Evolutionary conservation across 2,797 vertebrate genomes (phyloP), one percentile per base, ranked within the genome.

Genomic region (Helostoma temminkii): DNA sequence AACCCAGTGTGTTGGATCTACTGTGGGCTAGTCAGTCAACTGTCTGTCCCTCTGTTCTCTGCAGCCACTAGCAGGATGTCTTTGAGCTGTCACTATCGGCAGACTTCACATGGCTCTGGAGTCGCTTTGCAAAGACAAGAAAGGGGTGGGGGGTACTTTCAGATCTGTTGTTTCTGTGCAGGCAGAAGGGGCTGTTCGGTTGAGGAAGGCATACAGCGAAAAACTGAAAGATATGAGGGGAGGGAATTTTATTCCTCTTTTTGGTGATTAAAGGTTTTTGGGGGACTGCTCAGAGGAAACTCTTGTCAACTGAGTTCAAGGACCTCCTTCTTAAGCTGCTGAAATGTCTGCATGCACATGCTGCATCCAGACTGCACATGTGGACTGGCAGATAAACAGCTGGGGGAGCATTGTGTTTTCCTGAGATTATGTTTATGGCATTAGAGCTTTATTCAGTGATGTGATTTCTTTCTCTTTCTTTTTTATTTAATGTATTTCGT

Each of bases 31-130:
- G 72, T 74, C 56, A 47, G 65, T 86, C 78, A 74, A 75, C 69
- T n/a, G 47, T 43, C 62, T 36, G 5, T 58, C 53, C 65, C 34
- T 85, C 65, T 84, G 61, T 84, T 88, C 76, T 80, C 72, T 12
- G 9, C 80, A 72, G 74, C 67, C 66, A 61, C 80, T 79, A 60
- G 82, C 67, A 39, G 76, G 78, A 69, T 2, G 74, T 83, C 87
- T 90, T 89, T 89, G 90, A 91, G 83, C 78, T 80, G 85, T 85
- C 83, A 79, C 74, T 84, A 84, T 87, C 71, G 46, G 68, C 80
- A 61, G 81, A 83, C 84, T 88, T 91, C 83, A 90, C 80, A 88
- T 82, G 72, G 86, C 76, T 83, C 63, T 37, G 32, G 76, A 82
- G 77, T 87, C 63, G 71, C 47, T 37, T 74, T 4, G 66, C 76